Percentiles rank a stretch among this genome's conserved stretches.
These are phyloP conservation scores for Pangasius mekongensis DNA, from an alignment of 2,797 vertebrate species.

Conservation along the genomic window DNA sequence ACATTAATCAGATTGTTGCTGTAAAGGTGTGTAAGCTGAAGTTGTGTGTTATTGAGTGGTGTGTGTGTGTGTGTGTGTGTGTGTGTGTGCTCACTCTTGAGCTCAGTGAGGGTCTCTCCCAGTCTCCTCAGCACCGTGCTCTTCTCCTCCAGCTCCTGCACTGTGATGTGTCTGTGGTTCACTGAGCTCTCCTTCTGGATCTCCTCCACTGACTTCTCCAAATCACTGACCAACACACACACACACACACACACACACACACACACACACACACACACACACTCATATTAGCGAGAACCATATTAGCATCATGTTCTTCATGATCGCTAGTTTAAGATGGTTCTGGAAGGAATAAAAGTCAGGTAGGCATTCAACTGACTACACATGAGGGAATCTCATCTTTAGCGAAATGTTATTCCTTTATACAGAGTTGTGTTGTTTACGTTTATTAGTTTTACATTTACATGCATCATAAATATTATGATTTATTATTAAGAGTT, in stretches of 20 bases:
- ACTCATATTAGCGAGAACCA: neutral
- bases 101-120: conserved; percentile 93
- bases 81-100: conserved; percentile 86
- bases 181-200: conserved; percentile 91
- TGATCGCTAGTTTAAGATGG: neutral
- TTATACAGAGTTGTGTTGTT: neutral
- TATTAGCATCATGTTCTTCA: neutral
- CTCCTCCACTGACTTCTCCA: conserved; percentile 95
- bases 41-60: conserved; percentile 57
- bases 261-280: conserved; percentile 30
- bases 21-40: neutral
- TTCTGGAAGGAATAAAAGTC: neutral
- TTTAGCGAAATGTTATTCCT: neutral
- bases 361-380: no score
- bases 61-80: conserved; percentile 39
- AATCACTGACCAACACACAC: conserved; percentile 79
- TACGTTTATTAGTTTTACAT: neutral
- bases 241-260: conserved; percentile 29
- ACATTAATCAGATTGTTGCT: neutral
- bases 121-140: conserved; percentile 87
- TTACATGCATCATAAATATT: neutral
- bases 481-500: neutral
- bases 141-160: conserved; percentile 96
- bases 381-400: neutral
- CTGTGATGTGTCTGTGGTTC: conserved; percentile 87